Evolutionary conservation across 2,888 invertebrate genomes (phyloP).

Genomic region (Agonopterix heracliana): DNA sequence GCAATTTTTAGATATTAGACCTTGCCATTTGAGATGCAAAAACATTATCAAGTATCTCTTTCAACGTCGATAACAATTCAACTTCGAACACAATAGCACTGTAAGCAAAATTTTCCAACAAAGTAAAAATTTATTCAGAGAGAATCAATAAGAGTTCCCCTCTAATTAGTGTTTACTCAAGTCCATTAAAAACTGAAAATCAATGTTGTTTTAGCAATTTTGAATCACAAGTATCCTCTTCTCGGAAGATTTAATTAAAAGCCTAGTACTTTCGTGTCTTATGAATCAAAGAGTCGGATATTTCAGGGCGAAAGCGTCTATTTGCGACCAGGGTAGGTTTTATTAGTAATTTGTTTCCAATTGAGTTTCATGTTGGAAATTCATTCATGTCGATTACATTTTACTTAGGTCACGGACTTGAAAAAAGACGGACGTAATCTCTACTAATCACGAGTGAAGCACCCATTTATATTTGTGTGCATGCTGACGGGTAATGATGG

Average conservation of each 20-base stretch:
- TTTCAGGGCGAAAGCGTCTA: slow-evolving; percentile 17
- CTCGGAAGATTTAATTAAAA: slow-evolving; percentile 29
- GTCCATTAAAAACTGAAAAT: slow-evolving; percentile 5
- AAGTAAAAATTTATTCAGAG: neutral
- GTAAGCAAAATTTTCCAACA: neutral
- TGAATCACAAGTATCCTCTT: slow-evolving; percentile 7
- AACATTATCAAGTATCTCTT: too few species aligned
- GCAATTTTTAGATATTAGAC: too few species aligned
- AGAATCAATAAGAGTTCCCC: slow-evolving; percentile 3
- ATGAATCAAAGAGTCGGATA: slow-evolving; percentile 31
- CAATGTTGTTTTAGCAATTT: slow-evolving; percentile 16
- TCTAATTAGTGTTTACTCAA: slow-evolving; percentile 1
- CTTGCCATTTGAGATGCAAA: too few species aligned
- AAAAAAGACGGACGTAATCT: too few species aligned
- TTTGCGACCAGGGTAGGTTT: neutral
- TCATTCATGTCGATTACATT: too few species aligned
- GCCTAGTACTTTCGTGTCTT: slow-evolving; percentile 22
- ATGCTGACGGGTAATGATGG: too few species aligned
- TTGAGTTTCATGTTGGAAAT: too few species aligned
- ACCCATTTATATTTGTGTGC: too few species aligned
- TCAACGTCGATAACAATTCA: too few species aligned
- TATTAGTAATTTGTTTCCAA: too few species aligned
- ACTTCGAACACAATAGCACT: neutral
- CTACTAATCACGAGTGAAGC: too few species aligned
- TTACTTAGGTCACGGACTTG: too few species aligned